Evolutionary conservation across 2,797 vertebrate species (phyloP), one percentile per base, ranked within the genome.

Genomic region (Siniperca obscura): DNA sequence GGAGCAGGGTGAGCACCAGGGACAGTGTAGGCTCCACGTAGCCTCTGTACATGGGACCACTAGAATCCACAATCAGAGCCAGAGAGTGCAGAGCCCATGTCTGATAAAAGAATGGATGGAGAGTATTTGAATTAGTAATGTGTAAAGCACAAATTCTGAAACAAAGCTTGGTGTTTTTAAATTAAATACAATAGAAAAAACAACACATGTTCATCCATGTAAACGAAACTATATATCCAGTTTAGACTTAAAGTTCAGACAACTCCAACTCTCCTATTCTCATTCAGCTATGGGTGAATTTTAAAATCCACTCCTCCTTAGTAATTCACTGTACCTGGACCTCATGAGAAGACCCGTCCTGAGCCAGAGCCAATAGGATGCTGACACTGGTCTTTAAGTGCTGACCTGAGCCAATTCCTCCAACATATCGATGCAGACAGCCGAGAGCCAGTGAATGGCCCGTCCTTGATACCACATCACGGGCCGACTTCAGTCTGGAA

Each of bases 381-480:
- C 98, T 99, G 91, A 99, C 98, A 4, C 98, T 99, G 42, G 98
- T 99, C 95, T 99, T 99, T 81, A 99, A 94, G 92, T 99, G 98
- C 87, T 99, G 98, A 21, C 98, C 98, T 19, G 98, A 99, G 66
- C 98, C 98, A 65, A 99, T 99, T 62, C 98, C 98, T 60, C 98
- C 98, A 69, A 99, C 98, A 4, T 99, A 99, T 50, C 98, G 97
- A 94, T 99, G 98, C 78, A 99, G 96, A 89, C 98, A 99, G 48
- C 98, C 98, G n/a, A 99, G 95, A 85, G 98, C 98, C 93, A 99
- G 94, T 8, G 98, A 99, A 92, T 99, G 98, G 11, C 98, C 98
- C 0, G 98, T 99, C 89, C 98, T 96, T 77, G 98, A 99, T 27
- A 99, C 98, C n/a, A 99, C 98, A 4, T 99, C 98, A 82, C 98